Percentiles rank a stretch among this genome's conserved stretches.
Evolutionary conservation across 2,797 vertebrate genomes (phyloP).

Genomic region (Pangasius krempfi): DNA sequence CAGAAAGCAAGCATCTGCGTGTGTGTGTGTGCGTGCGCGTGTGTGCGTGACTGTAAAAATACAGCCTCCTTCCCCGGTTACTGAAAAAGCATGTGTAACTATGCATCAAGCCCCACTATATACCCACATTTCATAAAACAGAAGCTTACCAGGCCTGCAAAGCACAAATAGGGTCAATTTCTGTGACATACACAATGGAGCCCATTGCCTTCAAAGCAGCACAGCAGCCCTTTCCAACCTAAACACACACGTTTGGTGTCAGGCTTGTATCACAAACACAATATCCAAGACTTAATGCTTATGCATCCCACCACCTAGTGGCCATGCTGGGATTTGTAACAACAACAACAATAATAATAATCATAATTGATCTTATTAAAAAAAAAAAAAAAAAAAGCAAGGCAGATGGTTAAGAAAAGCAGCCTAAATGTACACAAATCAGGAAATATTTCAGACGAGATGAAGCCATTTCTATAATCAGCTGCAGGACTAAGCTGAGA

Average conservation of each 20-base stretch:
- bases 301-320: neutral
- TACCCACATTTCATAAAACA: neutral
- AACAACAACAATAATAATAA: neutral
- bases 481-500: neutral
- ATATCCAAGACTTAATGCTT: neutral
- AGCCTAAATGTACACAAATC: neutral
- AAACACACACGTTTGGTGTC: conserved; percentile 39
- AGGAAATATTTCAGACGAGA: neutral
- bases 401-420: neutral
- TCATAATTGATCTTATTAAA: neutral
- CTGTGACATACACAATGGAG: conserved; percentile 95
- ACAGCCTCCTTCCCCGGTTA: neutral
- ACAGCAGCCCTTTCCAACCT: conserved; percentile 98
- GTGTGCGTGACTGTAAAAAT: neutral
- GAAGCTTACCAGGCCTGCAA: conserved; percentile 93
- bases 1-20: neutral
- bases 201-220: conserved; percentile 95
- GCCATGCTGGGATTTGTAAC: neutral
- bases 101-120: neutral
- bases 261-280: neutral
- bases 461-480: neutral
- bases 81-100: neutral
- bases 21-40: neutral
- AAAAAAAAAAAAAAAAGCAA: no score
- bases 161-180: conserved; percentile 99